These are phyloP conservation scores for Fragum sueziense DNA, from an alignment of 2,888 invertebrate genomes.

Conservation along the genomic window DNA sequence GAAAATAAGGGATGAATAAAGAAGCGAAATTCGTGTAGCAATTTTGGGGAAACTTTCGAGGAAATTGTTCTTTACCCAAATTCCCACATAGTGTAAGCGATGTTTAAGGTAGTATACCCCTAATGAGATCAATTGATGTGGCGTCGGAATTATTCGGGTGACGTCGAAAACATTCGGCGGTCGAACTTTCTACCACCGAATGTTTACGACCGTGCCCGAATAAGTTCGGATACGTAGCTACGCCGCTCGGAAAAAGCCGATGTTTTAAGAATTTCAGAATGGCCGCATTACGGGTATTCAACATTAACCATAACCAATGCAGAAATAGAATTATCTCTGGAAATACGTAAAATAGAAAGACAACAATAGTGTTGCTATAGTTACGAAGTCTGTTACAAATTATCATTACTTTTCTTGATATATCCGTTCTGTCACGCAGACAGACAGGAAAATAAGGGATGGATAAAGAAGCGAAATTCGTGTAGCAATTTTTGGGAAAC, in stretches of 20 bases:
- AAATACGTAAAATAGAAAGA: not conserved
- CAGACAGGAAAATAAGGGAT: conserved; percentile 14
- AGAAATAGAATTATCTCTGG: not conserved
- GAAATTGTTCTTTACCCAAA: not conserved
- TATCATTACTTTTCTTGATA: conserved; percentile 3
- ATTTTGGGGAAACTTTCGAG: not conserved
- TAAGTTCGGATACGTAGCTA: no score
- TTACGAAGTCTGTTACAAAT: not conserved
- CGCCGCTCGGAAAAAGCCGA: no score
- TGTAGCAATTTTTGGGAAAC: not conserved
- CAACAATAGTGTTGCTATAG: conserved; percentile 1
- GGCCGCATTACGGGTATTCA: no score
- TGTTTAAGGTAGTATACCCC: no score
- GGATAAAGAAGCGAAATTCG: conserved; percentile 1
- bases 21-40: conserved; percentile 5
- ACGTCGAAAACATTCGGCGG: no score
- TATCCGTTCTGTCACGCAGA: not conserved
- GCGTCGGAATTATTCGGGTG: no score
- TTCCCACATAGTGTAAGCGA: no score
- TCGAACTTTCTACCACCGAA: no score
- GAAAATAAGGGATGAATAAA: conserved; percentile 11
- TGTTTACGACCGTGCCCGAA: no score
- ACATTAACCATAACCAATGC: no score
- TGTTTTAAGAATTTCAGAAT: no score
- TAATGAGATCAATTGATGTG: no score